Percentiles rank a stretch among this genome's conserved stretches.
Evolutionary conservation across 30 jellyfish, hydroid and myxozoan genomes (phyloP).

Genomic region (Mastigias papua): DNA sequence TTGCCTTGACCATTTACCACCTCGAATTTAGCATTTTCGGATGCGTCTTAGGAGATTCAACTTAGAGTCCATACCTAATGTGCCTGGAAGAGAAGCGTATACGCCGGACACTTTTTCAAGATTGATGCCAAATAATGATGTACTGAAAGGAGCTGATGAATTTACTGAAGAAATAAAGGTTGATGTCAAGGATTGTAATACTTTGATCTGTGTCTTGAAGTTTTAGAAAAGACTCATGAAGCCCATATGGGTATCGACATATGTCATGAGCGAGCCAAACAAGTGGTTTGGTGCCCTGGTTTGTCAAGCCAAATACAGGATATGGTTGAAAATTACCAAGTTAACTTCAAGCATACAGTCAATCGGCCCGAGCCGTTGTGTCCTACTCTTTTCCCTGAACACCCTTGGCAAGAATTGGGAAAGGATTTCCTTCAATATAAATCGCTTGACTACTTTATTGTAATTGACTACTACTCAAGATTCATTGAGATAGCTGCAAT

Average conservation of each 20-base stretch:
- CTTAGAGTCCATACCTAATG: not conserved
- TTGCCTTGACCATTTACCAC: constrained; percentile 12
- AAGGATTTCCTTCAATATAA: constrained; percentile 5
- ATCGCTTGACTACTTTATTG: not conserved
- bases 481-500: constrained; percentile 8
- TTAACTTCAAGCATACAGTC: not conserved
- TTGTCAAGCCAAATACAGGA: constrained; percentile 19
- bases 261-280: constrained; percentile 39
- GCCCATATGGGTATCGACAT: constrained; percentile 48
- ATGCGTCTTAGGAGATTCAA: constrained; percentile 22
- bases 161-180: not conserved
- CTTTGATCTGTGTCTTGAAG: constrained; percentile 40
- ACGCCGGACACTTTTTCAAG: constrained; percentile 8
- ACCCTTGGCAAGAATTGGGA: constrained; percentile 43
- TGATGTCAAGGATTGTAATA: constrained; percentile 14
- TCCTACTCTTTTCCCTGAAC: constrained; percentile 21
- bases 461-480: not conserved
- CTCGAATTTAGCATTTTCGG: constrained; percentile 1
- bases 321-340: constrained; percentile 21
- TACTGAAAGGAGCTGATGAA: not conserved
- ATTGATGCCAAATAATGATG: not conserved
- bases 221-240: constrained; percentile 40
- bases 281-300: constrained; percentile 64
- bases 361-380: not conserved
- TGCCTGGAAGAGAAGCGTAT: constrained; percentile 17